Evolutionary conservation across 1,140 invertebrate species (phyloP), one percentile per base, ranked within the genome.

Genomic region (Diorhabda carinulata): DNA sequence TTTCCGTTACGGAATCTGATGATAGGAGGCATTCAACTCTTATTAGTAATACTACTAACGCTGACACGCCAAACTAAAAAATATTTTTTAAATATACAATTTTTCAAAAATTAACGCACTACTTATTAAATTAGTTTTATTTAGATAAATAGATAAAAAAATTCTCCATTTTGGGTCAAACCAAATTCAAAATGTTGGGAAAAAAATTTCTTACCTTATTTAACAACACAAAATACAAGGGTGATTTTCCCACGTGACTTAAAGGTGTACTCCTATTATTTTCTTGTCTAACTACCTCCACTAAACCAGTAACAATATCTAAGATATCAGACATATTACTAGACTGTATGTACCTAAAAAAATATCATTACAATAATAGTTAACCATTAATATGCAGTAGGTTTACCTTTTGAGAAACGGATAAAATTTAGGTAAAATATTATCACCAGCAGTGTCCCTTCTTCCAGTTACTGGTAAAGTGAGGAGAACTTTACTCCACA

Each of bases 41-140:
- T 10, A 80, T 71, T 3, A 80, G 71, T 8, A 81, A 69, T 10
- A 73, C 70, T 5, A 75, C 73, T 59, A 81, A 43, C 3, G 80
- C 78, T 8, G 78, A 80, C 4, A 79, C 72, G 6, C 80, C 80
- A 73, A 81, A 80, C 79, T 81, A 65, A 7, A 76, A 78, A 57
- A 56, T 64, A 61, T 25, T 25, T 25, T 25, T 25, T 25, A 25
- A 25, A 25, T 1, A 25, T 25, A 25, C 25, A 25, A 25, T 25
- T 25, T 25, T 25, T 1, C 25, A 25, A 25, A 25, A 25, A 25
- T 25, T 25, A 25, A 25, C 25, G 25, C 25, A 25, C 25, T 25
- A 25, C 25, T 25, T 25, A 25, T 25, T 25, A 25, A 25, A 25
- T 25, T 25, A 25, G 25, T 25, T 25, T 25, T 25, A 25, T 25